Conservation (phyloP, 2,113 vertebrate genomes). For the Coptodon bakossiorum region DNA sequence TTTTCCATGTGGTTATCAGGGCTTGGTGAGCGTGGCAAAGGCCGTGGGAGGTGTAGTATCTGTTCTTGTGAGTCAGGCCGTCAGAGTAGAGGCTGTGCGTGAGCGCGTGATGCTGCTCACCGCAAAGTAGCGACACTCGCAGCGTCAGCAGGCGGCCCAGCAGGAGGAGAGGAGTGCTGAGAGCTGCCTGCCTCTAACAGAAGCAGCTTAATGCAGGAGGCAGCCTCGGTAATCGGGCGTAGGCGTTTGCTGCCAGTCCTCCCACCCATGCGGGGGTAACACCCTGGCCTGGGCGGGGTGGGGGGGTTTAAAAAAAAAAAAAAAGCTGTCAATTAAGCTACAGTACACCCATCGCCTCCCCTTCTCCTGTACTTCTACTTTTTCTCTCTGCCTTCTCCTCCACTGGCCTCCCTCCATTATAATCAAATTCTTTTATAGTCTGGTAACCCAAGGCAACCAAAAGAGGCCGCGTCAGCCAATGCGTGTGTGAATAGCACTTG, state of each 20-base stretch:
- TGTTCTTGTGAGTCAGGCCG: conserved; percentile 13
- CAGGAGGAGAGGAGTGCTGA: conserved; percentile 5
- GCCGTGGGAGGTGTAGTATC: conserved; percentile 34
- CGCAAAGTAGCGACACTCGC: background rate
- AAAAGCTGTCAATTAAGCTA: background rate
- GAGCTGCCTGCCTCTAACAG: conserved; percentile 3
- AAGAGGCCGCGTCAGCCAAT: conserved; percentile 37
- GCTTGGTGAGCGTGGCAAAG: background rate
- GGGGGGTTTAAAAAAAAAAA: background rate
- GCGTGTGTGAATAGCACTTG: conserved; percentile 16
- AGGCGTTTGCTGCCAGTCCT: conserved; percentile 44
- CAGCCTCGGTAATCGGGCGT: conserved; percentile 56
- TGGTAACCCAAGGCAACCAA: conserved; percentile 66
- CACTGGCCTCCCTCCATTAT: conserved; percentile 37
- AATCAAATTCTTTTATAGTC: conserved; percentile 61
- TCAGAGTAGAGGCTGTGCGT: background rate
- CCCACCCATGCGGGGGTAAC: conserved; percentile 40
- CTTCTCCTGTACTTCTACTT: background rate
- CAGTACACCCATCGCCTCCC: background rate
- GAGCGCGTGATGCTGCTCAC: background rate
- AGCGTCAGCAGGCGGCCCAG: background rate
- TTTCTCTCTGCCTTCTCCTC: background rate
- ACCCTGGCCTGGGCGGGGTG: background rate
- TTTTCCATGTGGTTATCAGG: background rate
- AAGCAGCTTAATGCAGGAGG: conserved; percentile 37